phyloP scores from a whole-genome alignment of 2,888 invertebrate genomes.

The Ectemnius lituratus region DNA sequence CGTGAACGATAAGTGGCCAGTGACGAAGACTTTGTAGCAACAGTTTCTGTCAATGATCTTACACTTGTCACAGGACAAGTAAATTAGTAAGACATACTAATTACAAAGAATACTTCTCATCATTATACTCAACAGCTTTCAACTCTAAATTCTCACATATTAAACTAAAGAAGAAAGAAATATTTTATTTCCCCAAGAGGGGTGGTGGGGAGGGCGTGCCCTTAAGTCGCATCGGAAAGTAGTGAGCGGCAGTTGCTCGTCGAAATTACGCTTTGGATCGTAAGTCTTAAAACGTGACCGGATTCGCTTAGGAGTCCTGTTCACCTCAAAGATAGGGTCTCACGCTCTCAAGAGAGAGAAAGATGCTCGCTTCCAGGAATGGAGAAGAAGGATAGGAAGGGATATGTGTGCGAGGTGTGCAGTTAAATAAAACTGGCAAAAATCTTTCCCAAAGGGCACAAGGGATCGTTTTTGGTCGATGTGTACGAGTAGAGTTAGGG shows the following conservation, averaged over 20 bases:
- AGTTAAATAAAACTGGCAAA: constrained; percentile 65
- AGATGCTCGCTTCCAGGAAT: background rate
- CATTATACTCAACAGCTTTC: no score
- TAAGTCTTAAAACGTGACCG: constrained; percentile 64
- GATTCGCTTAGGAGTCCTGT: constrained; percentile 36
- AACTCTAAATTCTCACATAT: no score
- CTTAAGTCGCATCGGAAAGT: constrained; percentile 56
- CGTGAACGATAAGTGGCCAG: no score
- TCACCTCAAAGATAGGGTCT: constrained; percentile 9
- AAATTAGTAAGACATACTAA: no score
- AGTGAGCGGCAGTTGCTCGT: constrained; percentile 57
- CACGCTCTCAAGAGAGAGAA: constrained; percentile 8
- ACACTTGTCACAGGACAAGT: no score
- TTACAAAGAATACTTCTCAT: no score
- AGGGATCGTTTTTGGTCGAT: constrained; percentile 47
- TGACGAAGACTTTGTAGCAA: no score
- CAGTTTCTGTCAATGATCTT: no score
- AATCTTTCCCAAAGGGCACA: constrained; percentile 53
- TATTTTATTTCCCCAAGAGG: constrained; percentile 31
- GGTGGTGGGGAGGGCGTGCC: constrained; percentile 16
- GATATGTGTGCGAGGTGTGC: constrained; percentile 56
- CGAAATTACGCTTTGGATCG: constrained; percentile 59
- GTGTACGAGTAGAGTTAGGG: constrained; percentile 9
- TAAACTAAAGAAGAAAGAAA: constrained; percentile 9
- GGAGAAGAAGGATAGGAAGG: constrained; percentile 35